Base-by-base conservation (phyloP, 1,140 invertebrate species). In the Pachypeltis micranthus region DNA sequence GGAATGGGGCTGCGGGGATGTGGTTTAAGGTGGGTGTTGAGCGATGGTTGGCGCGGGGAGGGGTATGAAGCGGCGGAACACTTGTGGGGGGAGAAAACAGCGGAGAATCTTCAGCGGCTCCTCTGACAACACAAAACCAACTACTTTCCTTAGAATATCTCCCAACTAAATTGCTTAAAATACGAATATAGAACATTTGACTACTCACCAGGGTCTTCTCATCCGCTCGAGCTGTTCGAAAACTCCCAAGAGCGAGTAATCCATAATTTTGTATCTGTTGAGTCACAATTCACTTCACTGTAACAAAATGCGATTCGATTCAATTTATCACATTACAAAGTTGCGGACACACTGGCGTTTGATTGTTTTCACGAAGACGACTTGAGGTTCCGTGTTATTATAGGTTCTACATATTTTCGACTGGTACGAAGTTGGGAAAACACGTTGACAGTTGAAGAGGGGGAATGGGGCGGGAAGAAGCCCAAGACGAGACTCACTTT, bases 241-340 rank as follows among this genome's bases (percentile, higher is more conserved):
- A 51, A 10, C 3, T 51, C 19, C 47, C 47, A 51, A 16, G 10
- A 21, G 47, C 3, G 19, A 51, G 47, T 51, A 51, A 51, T 51
- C 47, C 47, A 51, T 51, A 51, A 51, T 51, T 14, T 51, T 51
- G 47, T 10, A 4, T 51, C 47, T 16, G 12, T 51, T 14, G 7
- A 10, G 23, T 21, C 12, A 51, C 47, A 51, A 10, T 51, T 51
- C 47, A 51, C 47, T 21, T 51, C 47, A 14, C 4, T 4, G 47
- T 4, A 16, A 39, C 16, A 39, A 39, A 39, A 10, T 39, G 7
- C 31, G 7, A 16, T 16, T 51, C 21, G 7, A n/a, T n/a, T n/a
- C n/a, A n/a, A n/a, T n/a, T 51, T 51, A 51, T 51, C 47, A 51
- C 47, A 51, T 51, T 21, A 51, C 12, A 51, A 39, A 39, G n/a